These are phyloP conservation scores for Neoitamus cyanurus DNA, from an alignment of 2,888 invertebrate species.

Conservation along the genomic window DNA sequence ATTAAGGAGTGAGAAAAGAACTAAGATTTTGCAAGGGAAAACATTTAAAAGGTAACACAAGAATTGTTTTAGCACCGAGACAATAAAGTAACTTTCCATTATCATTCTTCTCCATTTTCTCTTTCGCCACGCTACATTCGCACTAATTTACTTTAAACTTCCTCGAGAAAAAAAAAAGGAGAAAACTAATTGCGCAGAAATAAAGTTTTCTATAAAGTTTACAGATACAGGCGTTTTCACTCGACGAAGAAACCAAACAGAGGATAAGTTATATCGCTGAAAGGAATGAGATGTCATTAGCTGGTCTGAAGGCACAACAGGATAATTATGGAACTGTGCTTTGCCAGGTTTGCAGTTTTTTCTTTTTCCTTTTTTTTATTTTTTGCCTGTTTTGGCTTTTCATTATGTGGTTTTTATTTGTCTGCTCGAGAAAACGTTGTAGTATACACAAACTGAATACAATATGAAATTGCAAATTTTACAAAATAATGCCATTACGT, in stretches of 20 bases:
- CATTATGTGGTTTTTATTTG: too few relatives aligned
- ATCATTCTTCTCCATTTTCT: conserved; percentile 34
- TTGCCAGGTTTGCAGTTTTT: neutral
- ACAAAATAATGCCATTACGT: too few relatives aligned
- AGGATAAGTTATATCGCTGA: conserved; percentile 23
- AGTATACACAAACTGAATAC: too few relatives aligned
- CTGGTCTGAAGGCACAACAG: neutral
- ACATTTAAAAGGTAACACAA: conserved; percentile 38
- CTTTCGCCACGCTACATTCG: conserved; percentile 15
- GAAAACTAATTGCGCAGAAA: conserved; percentile 37
- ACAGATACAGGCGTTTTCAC: conserved; percentile 12
- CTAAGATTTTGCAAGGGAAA: conserved; percentile 32
- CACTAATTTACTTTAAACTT: conserved; percentile 37
- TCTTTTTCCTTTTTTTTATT: too few relatives aligned
- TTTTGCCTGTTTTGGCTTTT: too few relatives aligned
- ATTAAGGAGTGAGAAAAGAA: conserved; percentile 15
- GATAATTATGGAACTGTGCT: neutral
- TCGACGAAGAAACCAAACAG: conserved; percentile 16
- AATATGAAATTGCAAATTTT: too few relatives aligned
- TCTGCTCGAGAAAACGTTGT: too few relatives aligned
- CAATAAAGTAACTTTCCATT: conserved; percentile 43
- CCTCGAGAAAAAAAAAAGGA: neutral
- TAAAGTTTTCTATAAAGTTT: conserved; percentile 40
- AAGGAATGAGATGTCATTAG: conserved; percentile 23
- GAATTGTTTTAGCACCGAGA: conserved; percentile 42